Percentiles rank a stretch among this genome's conserved stretches.
Evolutionary conservation across 2,113 vertebrate species (phyloP).

Genomic region (Greenwoodochromis staneri): DNA sequence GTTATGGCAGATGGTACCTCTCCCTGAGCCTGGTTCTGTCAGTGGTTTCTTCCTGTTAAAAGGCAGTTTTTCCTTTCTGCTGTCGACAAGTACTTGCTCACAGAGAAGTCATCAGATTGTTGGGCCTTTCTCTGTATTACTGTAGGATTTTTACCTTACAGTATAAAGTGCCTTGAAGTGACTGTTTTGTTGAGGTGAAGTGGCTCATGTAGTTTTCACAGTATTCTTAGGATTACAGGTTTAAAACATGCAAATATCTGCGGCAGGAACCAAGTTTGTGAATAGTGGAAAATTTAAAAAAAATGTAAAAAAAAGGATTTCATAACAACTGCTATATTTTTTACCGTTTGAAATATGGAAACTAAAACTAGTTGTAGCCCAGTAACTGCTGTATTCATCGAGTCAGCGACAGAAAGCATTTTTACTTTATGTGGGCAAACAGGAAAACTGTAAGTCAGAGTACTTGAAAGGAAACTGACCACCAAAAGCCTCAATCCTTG

Average conservation of each 20-base stretch:
- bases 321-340: neutral
- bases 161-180: neutral
- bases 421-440: neutral
- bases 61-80: neutral
- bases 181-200: neutral
- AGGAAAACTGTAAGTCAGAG: neutral
- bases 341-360: neutral
- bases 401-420: neutral
- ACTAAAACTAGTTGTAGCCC: neutral
- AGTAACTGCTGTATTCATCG: neutral
- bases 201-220: neutral
- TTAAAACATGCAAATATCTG: neutral
- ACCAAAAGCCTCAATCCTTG: neutral
- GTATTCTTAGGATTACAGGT: neutral
- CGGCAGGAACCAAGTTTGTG: rapidly evolving
- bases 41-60: neutral
- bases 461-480: neutral
- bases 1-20: neutral
- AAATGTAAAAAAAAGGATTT: neutral
- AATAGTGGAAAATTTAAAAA: neutral
- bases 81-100: neutral
- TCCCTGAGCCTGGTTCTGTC: neutral
- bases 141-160: neutral
- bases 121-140: neutral
- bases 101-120: neutral